These are phyloP conservation scores for Eurystomus gularis DNA, from an alignment of 2,113 vertebrate genomes.

Conservation along the genomic window DNA sequence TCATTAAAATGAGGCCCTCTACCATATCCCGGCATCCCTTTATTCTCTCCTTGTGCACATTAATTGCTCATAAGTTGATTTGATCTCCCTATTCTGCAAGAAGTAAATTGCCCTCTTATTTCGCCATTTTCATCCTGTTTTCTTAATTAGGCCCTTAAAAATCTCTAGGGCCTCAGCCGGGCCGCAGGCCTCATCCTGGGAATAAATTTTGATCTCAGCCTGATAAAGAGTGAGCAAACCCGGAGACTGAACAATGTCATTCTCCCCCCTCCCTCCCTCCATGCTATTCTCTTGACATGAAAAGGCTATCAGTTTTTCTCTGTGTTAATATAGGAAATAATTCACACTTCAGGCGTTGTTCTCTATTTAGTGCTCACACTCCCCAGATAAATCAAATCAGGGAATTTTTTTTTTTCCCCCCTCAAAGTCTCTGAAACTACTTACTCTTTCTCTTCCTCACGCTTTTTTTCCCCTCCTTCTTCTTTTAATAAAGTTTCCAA, in stretches of 20 bases:
- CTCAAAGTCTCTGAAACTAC: constrained; percentile 34
- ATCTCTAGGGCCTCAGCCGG: constrained; percentile 67
- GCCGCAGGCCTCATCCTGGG: constrained; percentile 72
- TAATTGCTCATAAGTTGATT: constrained; percentile 81
- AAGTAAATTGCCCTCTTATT: constrained; percentile 84
- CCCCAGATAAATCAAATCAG: constrained; percentile 70
- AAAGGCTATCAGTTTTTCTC: constrained; percentile 81
- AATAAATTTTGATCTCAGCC: constrained; percentile 73
- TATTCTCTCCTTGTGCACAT: constrained; percentile 72
- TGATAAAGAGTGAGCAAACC: constrained; percentile 74
- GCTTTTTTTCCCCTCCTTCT: not conserved
- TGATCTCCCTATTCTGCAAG: constrained; percentile 78
- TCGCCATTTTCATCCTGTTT: constrained; percentile 80
- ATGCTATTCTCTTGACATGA: constrained; percentile 74
- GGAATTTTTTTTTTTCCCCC: not conserved
- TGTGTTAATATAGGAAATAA: constrained; percentile 85
- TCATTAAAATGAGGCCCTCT: constrained; percentile 76
- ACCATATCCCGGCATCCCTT: constrained; percentile 66
- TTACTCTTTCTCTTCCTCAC: not conserved
- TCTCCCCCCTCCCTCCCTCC: constrained; percentile 9
- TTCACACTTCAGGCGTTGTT: constrained; percentile 79
- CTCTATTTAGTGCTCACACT: constrained; percentile 71
- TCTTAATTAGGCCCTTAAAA: constrained; percentile 80
- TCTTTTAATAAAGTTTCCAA: constrained; percentile 55
- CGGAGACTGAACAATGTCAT: constrained; percentile 71